Evolutionary conservation across 2,797 vertebrate species (phyloP).

Genomic region (Propithecus perrieri): DNA sequence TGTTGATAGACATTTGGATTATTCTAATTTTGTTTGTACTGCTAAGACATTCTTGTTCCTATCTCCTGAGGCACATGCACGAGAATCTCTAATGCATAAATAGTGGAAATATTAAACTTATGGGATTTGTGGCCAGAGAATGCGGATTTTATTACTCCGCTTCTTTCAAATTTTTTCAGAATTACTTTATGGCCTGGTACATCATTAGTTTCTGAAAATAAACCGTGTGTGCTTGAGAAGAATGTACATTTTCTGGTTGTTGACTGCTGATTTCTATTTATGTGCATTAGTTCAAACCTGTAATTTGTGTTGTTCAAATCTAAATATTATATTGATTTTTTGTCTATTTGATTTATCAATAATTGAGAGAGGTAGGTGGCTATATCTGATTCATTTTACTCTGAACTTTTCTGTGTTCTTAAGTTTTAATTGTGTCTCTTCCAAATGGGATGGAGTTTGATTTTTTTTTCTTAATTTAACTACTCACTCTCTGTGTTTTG

Average conservation of each 20-base stretch:
- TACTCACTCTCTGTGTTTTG: not conserved
- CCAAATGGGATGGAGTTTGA: not conserved
- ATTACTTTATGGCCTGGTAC: constrained; percentile 23
- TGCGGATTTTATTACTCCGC: constrained; percentile 51
- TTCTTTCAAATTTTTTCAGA: constrained; percentile 46
- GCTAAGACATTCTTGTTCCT: constrained; percentile 10
- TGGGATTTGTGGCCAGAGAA: constrained; percentile 33
- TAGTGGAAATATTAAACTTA: constrained; percentile 48
- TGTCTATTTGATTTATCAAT: not conserved
- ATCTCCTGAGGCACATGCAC: not conserved
- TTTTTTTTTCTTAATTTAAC: not conserved
- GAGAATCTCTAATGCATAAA: not conserved
- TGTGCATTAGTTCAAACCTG: not conserved
- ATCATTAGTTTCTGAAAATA: constrained; percentile 61
- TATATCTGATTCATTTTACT: not conserved
- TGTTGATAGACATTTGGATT: not conserved
- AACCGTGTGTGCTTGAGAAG: not conserved
- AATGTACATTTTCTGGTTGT: constrained; percentile 11
- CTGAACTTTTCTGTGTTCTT: not conserved
- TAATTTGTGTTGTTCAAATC: not conserved
- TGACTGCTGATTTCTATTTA: not conserved
- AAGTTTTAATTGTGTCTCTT: not conserved
- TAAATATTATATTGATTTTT: not conserved
- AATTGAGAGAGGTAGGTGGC: not conserved
- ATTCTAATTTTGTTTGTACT: not conserved